These are phyloP conservation scores for Macropodus opercularis DNA, from an alignment of 2,797 vertebrate species.

Conservation along the genomic window DNA sequence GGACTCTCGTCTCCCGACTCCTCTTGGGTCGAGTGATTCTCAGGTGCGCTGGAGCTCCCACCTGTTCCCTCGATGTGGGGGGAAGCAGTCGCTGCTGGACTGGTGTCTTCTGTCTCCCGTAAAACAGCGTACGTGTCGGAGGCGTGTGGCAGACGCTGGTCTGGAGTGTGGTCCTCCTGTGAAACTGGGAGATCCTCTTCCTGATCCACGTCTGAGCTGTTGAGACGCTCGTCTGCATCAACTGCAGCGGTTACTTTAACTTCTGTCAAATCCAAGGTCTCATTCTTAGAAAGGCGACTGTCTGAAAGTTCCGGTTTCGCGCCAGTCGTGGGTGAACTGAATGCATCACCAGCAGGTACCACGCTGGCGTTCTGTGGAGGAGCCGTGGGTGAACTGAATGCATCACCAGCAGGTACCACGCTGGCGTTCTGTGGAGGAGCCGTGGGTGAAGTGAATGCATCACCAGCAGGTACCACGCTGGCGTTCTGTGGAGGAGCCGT, in stretches of 20 bases:
- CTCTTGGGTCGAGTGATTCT: constrained; percentile 11
- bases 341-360: constrained; percentile 9
- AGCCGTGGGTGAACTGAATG: constrained; percentile 5
- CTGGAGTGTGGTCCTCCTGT: constrained; percentile 41
- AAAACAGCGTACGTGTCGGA: constrained; percentile 25
- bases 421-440: constrained; percentile 7
- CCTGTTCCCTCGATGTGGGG: constrained; percentile 27
- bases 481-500: constrained; percentile 12
- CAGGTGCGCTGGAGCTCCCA: constrained; percentile 10
- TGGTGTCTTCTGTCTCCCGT: constrained; percentile 30
- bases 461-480: not conserved
- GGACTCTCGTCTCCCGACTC: constrained; percentile 27
- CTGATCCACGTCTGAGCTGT: constrained; percentile 16
- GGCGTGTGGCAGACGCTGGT: not conserved
- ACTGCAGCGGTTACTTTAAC: constrained; percentile 27
- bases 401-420: constrained; percentile 6
- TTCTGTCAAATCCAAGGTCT: constrained; percentile 1
- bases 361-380: not conserved
- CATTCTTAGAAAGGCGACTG: constrained; percentile 17
- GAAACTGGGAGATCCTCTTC: constrained; percentile 26
- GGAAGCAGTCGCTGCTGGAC: constrained; percentile 4
- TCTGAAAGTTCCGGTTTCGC: constrained; percentile 9
- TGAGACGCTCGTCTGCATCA: constrained; percentile 25
- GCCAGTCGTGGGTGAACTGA: constrained; percentile 7
- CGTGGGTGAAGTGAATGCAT: constrained; percentile 8